Evolutionary conservation across 2,113 vertebrate species (phyloP).

Genomic region (Chunga burmeisteri): DNA sequence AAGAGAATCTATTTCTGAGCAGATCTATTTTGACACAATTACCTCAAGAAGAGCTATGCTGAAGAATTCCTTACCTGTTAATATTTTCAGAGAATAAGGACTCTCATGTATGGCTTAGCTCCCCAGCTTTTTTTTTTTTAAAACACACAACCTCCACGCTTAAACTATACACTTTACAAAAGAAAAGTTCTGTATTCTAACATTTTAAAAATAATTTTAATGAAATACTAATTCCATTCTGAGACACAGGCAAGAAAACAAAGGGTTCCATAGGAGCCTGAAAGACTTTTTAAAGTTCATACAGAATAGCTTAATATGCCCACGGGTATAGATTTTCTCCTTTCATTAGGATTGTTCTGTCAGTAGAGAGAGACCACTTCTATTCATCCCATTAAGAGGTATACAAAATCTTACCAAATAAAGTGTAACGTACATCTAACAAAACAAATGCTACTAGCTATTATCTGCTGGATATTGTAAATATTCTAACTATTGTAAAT

Average conservation of each 20-base stretch:
- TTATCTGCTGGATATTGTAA: neutral
- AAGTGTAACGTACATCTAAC: neutral
- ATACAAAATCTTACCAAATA: neutral
- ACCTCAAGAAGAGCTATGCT: neutral
- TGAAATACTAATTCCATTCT: neutral
- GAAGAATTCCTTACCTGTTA: neutral
- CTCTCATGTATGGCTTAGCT: accelerated
- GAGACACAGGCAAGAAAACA: neutral
- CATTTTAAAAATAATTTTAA: neutral
- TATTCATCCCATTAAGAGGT: neutral
- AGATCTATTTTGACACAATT: neutral
- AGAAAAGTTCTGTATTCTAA: neutral
- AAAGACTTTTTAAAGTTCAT: neutral
- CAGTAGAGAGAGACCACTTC: neutral
- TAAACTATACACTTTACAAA: neutral
- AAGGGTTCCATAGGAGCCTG: accelerated
- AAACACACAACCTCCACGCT: accelerated
- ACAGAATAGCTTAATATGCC: neutral
- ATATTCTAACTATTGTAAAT: neutral
- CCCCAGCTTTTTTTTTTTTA: neutral
- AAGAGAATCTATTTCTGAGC: neutral
- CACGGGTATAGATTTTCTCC: accelerated
- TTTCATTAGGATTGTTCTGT: neutral
- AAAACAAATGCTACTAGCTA: neutral
- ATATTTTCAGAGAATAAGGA: neutral